These are phyloP conservation scores for Macrotrachela quadricornifera DNA, from an alignment of 1,140 invertebrate genomes.

Conservation along the genomic window DNA sequence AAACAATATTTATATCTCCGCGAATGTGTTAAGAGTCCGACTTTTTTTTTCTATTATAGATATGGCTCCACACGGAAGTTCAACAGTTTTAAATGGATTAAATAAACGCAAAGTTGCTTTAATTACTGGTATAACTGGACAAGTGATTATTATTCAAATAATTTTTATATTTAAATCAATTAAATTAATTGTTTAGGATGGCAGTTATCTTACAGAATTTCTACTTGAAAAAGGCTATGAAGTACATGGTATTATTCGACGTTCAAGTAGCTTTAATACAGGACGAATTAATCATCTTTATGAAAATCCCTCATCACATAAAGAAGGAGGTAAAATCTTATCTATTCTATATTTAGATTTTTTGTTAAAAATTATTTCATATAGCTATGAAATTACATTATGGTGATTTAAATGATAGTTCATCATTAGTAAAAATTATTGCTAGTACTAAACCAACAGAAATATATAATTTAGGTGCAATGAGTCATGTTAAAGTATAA, in stretches of 20 bases:
- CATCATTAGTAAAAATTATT: slow-evolving; percentile 86
- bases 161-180: too few species aligned
- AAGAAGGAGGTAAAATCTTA: slow-evolving; percentile 28
- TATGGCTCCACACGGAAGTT: too few species aligned
- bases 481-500: slow-evolving; percentile 74
- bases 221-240: slow-evolving; percentile 77
- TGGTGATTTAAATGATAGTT: slow-evolving; percentile 94
- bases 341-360: neutral
- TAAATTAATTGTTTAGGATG: slow-evolving; percentile 43
- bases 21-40: too few species aligned
- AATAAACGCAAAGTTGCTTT: slow-evolving; percentile 35
- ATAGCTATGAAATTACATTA: slow-evolving; percentile 74
- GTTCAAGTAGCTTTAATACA: slow-evolving; percentile 90
- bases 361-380: neutral
- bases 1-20: too few species aligned
- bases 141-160: slow-evolving; percentile 19
- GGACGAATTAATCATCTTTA: slow-evolving; percentile 83
- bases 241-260: slow-evolving; percentile 80
- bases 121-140: slow-evolving; percentile 75
- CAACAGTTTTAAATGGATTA: too few species aligned
- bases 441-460: slow-evolving; percentile 62
- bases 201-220: slow-evolving; percentile 91
- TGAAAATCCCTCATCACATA: slow-evolving; percentile 59
- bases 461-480: slow-evolving; percentile 96
- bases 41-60: too few species aligned